Conservation (phyloP, 2,888 invertebrate species). For the Lithophane ornitopus region DNA sequence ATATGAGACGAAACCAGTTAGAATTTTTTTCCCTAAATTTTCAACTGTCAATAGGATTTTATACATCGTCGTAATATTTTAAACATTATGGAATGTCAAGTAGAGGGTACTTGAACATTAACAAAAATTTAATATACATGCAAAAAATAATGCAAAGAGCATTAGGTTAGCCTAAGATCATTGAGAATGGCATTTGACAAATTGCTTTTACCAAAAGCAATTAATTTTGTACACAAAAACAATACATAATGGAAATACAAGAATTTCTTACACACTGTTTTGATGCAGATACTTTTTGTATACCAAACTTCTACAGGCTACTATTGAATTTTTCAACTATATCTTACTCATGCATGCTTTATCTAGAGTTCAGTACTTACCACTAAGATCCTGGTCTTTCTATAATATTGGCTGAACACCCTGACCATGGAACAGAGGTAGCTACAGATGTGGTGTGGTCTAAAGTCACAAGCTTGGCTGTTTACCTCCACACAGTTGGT, state of each 20-base stretch:
- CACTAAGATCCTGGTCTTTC: conserved; percentile 92
- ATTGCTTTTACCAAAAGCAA: neutral
- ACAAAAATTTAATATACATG: neutral
- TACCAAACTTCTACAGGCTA: neutral
- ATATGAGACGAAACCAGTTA: neutral
- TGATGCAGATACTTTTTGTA: conserved; percentile 12
- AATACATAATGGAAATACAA: conserved; percentile 10
- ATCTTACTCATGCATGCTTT: conserved; percentile 11
- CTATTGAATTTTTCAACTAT: neutral
- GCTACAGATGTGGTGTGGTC: conserved; percentile 92
- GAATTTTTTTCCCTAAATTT: neutral
- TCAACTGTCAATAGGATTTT: neutral
- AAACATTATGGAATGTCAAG: neutral
- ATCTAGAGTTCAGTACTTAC: conserved; percentile 85
- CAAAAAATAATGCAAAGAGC: neutral
- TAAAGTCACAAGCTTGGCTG: conserved; percentile 87
- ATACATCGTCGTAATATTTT: neutral
- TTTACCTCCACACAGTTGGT: conserved; percentile 87
- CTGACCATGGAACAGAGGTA: conserved; percentile 92
- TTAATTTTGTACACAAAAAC: conserved; percentile 34
- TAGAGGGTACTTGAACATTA: neutral
- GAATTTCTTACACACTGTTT: conserved; percentile 1
- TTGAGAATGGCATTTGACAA: conserved; percentile 17
- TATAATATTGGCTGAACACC: conserved; percentile 94
- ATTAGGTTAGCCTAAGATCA: neutral